Percentiles rank a stretch among this genome's conserved stretches.
These are phyloP conservation scores for Pseudorasbora parva DNA, from an alignment of 2,113 vertebrate genomes.

Conservation along the genomic window DNA sequence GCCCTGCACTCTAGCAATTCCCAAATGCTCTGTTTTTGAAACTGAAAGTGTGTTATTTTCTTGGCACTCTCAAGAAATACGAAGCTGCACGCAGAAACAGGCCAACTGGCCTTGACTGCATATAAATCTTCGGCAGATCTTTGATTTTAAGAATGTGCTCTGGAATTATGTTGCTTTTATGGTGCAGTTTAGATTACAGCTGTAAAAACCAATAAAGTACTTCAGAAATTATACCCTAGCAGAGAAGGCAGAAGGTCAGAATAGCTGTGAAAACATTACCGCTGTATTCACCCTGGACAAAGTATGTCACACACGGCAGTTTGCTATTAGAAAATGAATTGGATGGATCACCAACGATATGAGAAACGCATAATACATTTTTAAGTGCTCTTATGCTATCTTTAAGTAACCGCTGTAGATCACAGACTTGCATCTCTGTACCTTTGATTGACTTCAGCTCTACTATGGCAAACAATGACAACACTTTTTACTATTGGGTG, in stretches of 20 bases:
- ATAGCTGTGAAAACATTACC: not conserved
- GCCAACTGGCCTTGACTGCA: constrained; percentile 26
- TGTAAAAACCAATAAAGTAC: constrained; percentile 18
- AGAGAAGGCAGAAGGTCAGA: constrained; percentile 4
- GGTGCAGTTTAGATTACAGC: constrained; percentile 32
- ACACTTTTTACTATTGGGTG: no score
- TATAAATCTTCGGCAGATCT: constrained; percentile 12
- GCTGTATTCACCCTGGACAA: not conserved
- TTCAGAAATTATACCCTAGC: not conserved
- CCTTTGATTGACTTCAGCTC: not conserved
- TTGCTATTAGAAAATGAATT: not conserved
- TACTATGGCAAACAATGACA: no score
- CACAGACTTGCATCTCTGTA: not conserved
- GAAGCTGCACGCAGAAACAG: constrained; percentile 19
- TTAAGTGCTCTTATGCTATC: not conserved
- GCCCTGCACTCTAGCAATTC: constrained; percentile 18
- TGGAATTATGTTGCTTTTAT: constrained; percentile 37
- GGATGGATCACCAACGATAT: not conserved
- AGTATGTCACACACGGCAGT: not conserved
- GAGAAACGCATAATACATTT: constrained; percentile 17
- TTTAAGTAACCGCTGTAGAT: not conserved
- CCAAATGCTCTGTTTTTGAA: constrained; percentile 30
- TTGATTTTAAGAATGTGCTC: constrained; percentile 6
- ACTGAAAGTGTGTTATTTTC: constrained; percentile 20
- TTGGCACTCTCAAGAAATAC: constrained; percentile 30